Conservation (phyloP, 2,888 invertebrate genomes). For the Diplolepis rosae region DNA sequence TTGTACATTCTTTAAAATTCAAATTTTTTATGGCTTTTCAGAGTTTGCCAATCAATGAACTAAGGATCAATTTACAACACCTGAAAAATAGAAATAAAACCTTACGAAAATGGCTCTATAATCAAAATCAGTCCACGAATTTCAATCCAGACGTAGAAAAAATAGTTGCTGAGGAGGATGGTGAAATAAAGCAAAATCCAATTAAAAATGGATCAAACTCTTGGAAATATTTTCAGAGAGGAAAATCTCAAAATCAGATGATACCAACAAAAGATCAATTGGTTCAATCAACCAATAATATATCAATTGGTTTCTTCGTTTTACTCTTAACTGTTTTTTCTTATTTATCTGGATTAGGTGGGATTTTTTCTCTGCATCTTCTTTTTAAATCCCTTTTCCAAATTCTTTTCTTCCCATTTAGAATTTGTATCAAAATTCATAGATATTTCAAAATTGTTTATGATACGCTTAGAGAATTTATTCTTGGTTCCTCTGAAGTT, state of each 20-base stretch:
- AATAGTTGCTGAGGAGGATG: slow-evolving; percentile 47
- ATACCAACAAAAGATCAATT: slow-evolving; percentile 42
- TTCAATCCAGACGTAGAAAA: slow-evolving; percentile 46
- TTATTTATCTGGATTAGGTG: slow-evolving; percentile 2
- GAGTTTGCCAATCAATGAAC: slow-evolving; percentile 41
- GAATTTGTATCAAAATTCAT: not conserved
- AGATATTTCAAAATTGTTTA: not conserved
- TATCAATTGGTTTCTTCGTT: slow-evolving; percentile 44
- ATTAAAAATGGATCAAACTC: not conserved
- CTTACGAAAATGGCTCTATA: slow-evolving; percentile 36
- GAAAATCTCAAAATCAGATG: not conserved
- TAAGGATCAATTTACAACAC: slow-evolving; percentile 46
- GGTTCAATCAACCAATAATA: no score
- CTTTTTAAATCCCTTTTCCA: not conserved
- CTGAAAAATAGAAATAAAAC: slow-evolving; percentile 49
- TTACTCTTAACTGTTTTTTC: slow-evolving; percentile 42
- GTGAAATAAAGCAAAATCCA: slow-evolving; percentile 43
- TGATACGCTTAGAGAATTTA: not conserved
- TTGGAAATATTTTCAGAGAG: not conserved
- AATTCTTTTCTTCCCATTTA: not conserved
- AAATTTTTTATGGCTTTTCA: slow-evolving; percentile 21
- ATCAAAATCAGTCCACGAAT: not conserved
- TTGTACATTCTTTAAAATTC: no score
- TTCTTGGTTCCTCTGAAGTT: not conserved
- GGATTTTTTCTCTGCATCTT: not conserved